phyloP scores from a whole-genome alignment of 64 coral and sea anemone genomes.

The Stichodactyla mertensii region DNA sequence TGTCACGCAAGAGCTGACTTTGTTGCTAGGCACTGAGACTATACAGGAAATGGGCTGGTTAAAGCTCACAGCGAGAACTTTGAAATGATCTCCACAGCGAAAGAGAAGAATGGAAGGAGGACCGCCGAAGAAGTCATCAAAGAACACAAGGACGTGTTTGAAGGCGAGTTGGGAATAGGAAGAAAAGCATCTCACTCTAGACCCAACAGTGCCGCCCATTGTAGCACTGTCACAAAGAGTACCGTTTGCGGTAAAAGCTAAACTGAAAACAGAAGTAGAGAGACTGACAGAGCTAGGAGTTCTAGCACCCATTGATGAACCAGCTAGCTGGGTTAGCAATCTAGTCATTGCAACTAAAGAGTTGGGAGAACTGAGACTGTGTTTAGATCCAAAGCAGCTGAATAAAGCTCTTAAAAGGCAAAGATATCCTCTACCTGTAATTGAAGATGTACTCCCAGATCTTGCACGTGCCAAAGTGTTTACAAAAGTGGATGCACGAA shows the following conservation, averaged over 20 bases:
- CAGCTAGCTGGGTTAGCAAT: conserved; percentile 34
- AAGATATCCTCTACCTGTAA: conserved; percentile 28
- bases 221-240: not conserved
- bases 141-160: no score
- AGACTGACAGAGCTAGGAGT: conserved; percentile 24
- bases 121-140: no score
- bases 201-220: no score
- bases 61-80: no score
- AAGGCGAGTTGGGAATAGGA: no score
- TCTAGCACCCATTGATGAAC: conserved; percentile 31
- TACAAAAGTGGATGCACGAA: conserved; percentile 52
- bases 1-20: no score
- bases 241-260: not conserved
- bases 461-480: conserved; percentile 37
- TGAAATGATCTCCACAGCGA: no score
- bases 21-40: no score
- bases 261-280: conserved; percentile 34
- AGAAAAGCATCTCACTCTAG: no score
- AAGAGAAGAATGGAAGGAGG: no score
- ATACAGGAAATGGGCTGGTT: no score
- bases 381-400: conserved; percentile 16
- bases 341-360: conserved; percentile 26
- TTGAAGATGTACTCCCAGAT: conserved; percentile 33
- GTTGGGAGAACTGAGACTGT: conserved; percentile 11
- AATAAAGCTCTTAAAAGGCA: conserved; percentile 13